Evolutionary conservation across 2,113 vertebrate genomes (phyloP), one percentile per base, ranked within the genome.

Genomic region (Solea senegalensis): DNA sequence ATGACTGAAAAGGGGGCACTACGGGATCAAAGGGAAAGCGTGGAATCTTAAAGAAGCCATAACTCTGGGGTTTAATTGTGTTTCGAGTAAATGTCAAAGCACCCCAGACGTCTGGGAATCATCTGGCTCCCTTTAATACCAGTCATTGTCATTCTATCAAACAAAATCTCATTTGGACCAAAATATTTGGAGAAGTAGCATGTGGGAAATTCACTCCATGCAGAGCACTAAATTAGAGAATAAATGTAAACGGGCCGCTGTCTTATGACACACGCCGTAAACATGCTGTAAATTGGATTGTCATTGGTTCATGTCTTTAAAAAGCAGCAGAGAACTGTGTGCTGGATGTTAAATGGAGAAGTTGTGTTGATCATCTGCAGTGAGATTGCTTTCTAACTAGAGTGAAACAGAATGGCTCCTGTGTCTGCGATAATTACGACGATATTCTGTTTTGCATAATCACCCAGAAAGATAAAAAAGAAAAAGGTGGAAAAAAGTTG

Each of bases 41-140:
- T 44, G 63, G 59, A 81, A 88, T 89, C 85, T 83, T 74, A 79
- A 86, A 90, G 81, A 86, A 89, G 87, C 81, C 81, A 89, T 90
- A 90, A 91, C 86, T 91, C 82, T 74, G 65, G 69, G 71, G 65
- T 90, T 91, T 89, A 91, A 93, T 92, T 92, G 86, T 78, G 59
- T 92, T 90, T 88, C 70, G 61, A 91, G 85, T 84, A 92, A 94
- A 93, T 91, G 93, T 90, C 91, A 92, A 71, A 85, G 83, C 74
- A 74, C 80, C 79, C 81, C 78, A 92, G 91, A 91, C 78, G 82
- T 89, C 88, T 92, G 89, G 90, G 83, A 86, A 85, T 90, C 86
- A 86, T 89, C 89, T 82, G 81, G 80, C 72, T 90, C 73, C 83
- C 75, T 89, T 88, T 89, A 89, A 91, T 90, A 81, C 77, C 78